Evolutionary conservation across 2,888 invertebrate species (phyloP).

Genomic region (Polyommatus iphigenia): DNA sequence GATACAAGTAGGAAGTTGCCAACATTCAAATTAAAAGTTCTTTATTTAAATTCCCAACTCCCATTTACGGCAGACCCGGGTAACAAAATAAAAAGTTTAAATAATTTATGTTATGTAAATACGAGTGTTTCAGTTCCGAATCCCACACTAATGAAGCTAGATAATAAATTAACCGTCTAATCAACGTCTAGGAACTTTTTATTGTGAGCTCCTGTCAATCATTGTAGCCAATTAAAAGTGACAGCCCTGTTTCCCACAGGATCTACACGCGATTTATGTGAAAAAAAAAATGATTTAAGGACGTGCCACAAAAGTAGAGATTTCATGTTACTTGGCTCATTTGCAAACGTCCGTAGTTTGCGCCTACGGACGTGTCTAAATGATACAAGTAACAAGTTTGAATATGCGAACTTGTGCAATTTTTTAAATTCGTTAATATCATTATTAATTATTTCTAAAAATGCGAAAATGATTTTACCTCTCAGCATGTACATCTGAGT

Average conservation of each 20-base stretch:
- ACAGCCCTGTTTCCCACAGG: conserved; percentile 26
- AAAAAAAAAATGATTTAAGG: conserved; percentile 19
- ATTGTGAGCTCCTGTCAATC: conserved; percentile 39
- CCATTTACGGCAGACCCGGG: not conserved
- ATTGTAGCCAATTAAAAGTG: conserved; percentile 27
- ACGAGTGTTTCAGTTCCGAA: conserved; percentile 5
- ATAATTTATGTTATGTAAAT: conserved; percentile 26
- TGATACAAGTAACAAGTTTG: not conserved
- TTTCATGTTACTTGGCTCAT: not conserved
- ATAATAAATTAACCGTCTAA: conserved; percentile 35
- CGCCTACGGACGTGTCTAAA: not conserved
- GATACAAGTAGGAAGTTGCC: not conserved
- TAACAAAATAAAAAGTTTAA: conserved; percentile 21
- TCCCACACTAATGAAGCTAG: conserved; percentile 34
- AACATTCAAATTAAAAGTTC: not conserved
- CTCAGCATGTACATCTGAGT: no score
- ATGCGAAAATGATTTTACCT: no score
- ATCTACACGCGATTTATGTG: not conserved
- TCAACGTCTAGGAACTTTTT: conserved; percentile 32
- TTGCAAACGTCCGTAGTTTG: not conserved
- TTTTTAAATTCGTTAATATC: not conserved
- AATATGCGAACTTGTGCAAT: not conserved
- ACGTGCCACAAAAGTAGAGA: not conserved
- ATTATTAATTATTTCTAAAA: no score
- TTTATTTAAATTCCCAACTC: conserved; percentile 7